A percentile compares a stretch with the other conserved stretches of the same genome.
Evolutionary conservation across 2,888 invertebrate species (phyloP).

Genomic region (Branchipolynoe longqiensis): DNA sequence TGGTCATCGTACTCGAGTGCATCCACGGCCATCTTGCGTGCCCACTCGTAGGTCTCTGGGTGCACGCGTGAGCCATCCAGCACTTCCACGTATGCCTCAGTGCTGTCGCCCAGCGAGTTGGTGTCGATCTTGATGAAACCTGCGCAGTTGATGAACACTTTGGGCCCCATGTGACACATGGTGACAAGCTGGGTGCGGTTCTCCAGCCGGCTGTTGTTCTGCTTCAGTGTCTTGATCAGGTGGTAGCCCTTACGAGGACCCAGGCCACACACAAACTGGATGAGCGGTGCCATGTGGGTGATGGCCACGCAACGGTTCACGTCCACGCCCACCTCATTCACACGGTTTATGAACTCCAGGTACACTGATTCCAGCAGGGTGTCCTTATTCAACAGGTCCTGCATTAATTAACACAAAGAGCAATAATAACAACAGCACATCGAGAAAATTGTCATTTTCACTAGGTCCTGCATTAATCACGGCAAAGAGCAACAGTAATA

Average conservation of each 20-base stretch:
- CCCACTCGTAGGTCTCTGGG: conserved; percentile 99
- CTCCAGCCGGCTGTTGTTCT: conserved; percentile 91
- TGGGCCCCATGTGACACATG: conserved; percentile 97
- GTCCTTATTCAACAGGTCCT: conserved; percentile 87
- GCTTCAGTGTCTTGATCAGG: conserved; percentile 85
- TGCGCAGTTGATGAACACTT: conserved; percentile 99
- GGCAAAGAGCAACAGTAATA: too few relatives aligned
- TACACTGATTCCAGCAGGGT: conserved; percentile 92
- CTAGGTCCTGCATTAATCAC: too few relatives aligned
- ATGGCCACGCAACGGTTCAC: conserved; percentile 95
- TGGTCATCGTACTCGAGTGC: conserved; percentile 97
- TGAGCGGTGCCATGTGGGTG: conserved; percentile 90
- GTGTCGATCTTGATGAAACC: conserved; percentile 99
- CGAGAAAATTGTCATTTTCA: too few relatives aligned
- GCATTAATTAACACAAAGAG: too few relatives aligned
- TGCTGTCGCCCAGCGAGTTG: conserved; percentile 93
- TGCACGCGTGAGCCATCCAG: conserved; percentile 98
- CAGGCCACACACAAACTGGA: conserved; percentile 98
- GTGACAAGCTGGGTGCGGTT: conserved; percentile 97
- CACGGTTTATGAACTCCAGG: conserved; percentile 93
- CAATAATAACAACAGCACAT: too few relatives aligned
- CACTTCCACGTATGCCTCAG: conserved; percentile 97
- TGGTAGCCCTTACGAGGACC: conserved; percentile 93
- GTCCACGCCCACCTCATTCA: conserved; percentile 99
- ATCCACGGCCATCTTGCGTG: conserved; percentile 99